phyloP scores from a whole-genome alignment of 1,140 invertebrate genomes.

The Drosophila trapezifrons region DNA sequence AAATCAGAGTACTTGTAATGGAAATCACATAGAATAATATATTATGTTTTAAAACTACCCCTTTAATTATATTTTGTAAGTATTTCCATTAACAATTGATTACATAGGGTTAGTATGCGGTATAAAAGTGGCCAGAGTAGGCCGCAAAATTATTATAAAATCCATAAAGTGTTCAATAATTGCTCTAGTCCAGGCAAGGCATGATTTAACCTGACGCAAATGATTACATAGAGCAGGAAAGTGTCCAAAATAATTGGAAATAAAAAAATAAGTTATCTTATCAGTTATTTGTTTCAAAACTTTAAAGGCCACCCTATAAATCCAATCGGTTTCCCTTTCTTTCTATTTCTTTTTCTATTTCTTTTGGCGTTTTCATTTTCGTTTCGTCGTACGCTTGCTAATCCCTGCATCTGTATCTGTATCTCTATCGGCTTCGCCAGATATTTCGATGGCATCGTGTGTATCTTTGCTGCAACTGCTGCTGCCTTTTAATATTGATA shows the following conservation, averaged over 20 bases:
- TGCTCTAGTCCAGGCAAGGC: no score
- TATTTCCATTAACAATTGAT: no score
- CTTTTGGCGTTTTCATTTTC: constrained; percentile 7
- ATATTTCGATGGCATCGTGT: constrained; percentile 31
- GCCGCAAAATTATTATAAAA: no score
- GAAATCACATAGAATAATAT: no score
- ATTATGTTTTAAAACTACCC: no score
- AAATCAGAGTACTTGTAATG: no score
- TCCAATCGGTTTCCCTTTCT: constrained; percentile 34
- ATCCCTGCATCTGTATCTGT: constrained; percentile 12
- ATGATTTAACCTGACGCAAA: no score
- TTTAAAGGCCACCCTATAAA: background rate
- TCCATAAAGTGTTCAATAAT: no score
- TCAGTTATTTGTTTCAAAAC: background rate
- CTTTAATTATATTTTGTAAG: no score
- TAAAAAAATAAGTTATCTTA: no score
- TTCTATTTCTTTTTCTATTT: background rate
- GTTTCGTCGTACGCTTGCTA: constrained; percentile 7
- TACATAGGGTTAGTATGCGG: background rate
- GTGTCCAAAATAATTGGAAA: background rate
- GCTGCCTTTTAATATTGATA: constrained; percentile 22
- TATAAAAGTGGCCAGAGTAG: background rate
- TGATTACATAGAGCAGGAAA: no score
- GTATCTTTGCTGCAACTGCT: constrained; percentile 15
- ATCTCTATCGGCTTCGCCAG: constrained; percentile 31